These are phyloP conservation scores for Oreohelix idahoensis DNA, from an alignment of 1,140 invertebrate genomes.

Conservation along the genomic window DNA sequence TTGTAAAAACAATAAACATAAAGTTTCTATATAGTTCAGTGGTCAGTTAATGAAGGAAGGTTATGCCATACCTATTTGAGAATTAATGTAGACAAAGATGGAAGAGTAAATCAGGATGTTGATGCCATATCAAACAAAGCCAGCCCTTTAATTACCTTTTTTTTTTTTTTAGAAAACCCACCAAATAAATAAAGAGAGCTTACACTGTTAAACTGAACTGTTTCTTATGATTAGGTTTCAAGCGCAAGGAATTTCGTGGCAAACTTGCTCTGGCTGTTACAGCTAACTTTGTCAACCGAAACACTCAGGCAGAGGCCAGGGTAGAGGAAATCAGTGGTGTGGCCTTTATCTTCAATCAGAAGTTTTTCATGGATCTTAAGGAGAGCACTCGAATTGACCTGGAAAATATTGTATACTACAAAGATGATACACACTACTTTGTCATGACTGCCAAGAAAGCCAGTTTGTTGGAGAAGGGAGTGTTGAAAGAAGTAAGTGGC, in stretches of 20 bases:
- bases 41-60: no score
- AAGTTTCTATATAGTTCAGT: no score
- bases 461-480: slow-evolving; percentile 91
- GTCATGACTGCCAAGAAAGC: slow-evolving; percentile 99
- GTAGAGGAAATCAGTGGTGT: slow-evolving; percentile 98
- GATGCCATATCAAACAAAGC: no score
- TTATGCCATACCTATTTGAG: no score
- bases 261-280: slow-evolving; percentile 98
- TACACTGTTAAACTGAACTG: no score
- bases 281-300: slow-evolving; percentile 97
- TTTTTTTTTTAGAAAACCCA: no score
- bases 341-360: slow-evolving; percentile 98
- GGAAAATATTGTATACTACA: slow-evolving; percentile 99
- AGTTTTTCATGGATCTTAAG: slow-evolving; percentile 89
- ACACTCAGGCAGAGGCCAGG: slow-evolving; percentile 91
- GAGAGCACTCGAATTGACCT: slow-evolving; percentile 93
- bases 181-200: no score
- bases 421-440: slow-evolving; percentile 98
- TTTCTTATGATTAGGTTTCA: slow-evolving; percentile 79
- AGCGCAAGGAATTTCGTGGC: slow-evolving; percentile 95
- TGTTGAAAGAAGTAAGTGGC: slow-evolving; percentile 83
- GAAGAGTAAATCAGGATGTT: no score
- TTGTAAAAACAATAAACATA: no score
- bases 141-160: no score
- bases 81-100: no score